phyloP scores from a whole-genome alignment of 2,797 vertebrate species.

The Tinamus major region DNA sequence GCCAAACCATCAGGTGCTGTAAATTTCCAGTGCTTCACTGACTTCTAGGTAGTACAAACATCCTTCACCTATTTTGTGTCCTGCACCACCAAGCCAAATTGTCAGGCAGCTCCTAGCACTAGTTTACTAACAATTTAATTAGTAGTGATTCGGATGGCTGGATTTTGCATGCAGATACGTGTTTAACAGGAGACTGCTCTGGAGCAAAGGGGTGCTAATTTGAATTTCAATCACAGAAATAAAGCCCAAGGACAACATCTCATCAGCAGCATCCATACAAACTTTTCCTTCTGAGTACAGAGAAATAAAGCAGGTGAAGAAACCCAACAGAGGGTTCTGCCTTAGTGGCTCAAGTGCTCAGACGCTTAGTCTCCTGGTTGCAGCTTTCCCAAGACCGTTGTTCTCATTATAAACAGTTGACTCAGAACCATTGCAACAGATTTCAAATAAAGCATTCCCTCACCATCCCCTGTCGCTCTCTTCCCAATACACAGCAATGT shows the following conservation, averaged over 20 bases:
- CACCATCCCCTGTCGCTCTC: conserved; percentile 58
- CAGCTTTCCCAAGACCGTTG: conserved; percentile 63
- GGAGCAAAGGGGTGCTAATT: background rate
- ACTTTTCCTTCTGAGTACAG: background rate
- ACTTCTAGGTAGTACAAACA: background rate
- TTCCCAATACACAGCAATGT: conserved; percentile 42
- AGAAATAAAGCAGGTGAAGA: conserved; percentile 7
- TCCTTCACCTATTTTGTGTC: background rate
- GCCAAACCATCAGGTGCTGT: background rate
- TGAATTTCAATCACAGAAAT: background rate
- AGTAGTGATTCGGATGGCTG: background rate
- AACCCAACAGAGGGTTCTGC: conserved; percentile 40
- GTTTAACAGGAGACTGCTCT: background rate
- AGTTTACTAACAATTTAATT: background rate
- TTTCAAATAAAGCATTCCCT: conserved; percentile 49
- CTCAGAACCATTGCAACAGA: conserved; percentile 42
- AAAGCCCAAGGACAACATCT: background rate
- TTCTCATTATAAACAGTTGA: conserved; percentile 62
- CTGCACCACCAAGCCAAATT: background rate
- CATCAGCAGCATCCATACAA: background rate
- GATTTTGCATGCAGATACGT: background rate
- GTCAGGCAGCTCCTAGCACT: background rate
- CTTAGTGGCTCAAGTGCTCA: conserved; percentile 32
- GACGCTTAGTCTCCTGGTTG: conserved; percentile 53
- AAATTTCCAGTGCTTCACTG: background rate